Base-by-base conservation (phyloP, 2,888 invertebrate genomes). In the Labia minor region DNA sequence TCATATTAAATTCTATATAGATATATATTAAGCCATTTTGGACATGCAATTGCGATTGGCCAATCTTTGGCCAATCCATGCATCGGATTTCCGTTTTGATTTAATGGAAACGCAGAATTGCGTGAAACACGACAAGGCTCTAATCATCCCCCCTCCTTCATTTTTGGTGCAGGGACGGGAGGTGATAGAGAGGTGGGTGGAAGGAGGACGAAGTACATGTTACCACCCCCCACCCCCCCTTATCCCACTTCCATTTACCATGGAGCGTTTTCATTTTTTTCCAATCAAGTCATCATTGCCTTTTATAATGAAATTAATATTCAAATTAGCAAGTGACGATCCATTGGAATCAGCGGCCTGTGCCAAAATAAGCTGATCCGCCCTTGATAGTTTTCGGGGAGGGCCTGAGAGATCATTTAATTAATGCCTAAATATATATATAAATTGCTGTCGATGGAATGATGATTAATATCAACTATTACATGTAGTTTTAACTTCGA, bases 31-130 rank as follows among this genome's bases (percentile, higher is more conserved):
- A 26, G 3, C 26, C n/a, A n/a, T 11, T 49, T 49, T 49, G 14
- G n/a, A 49, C 49, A 49, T 49, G 49, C 49, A 49, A 49, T 49
- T 49, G 49, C 49, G 49, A 49, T 49, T 49, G 49, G 49, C 49
- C 49, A 49, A 49, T 49, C 49, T 49, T 49, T 49, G 49, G 16
- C 49, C 33, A 49, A 49, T 49, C 49, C 49, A 49, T 49, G 49
- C 49, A 49, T 49, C 49, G 49, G 49, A 49, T 49, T 49, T 49
- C 49, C 49, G 49, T 49, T 49, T 49, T 49, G 49, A 49, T 49
- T 49, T 49, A 49, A 49, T 49, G 49, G 49, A 49, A 49, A 49
- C 16, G 49, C 49, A 49, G 49, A 49, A 49, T 4, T 16, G 49
- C 49, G 49, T 49, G 49, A 49, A 49, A 49, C 49, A 49, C 49